A percentile compares a stretch with the other conserved stretches of the same genome.
Evolutionary conservation across 35 echinoderm and acorn worm species (phyloP).

Genomic region (Heliocidaris tuberculata): DNA sequence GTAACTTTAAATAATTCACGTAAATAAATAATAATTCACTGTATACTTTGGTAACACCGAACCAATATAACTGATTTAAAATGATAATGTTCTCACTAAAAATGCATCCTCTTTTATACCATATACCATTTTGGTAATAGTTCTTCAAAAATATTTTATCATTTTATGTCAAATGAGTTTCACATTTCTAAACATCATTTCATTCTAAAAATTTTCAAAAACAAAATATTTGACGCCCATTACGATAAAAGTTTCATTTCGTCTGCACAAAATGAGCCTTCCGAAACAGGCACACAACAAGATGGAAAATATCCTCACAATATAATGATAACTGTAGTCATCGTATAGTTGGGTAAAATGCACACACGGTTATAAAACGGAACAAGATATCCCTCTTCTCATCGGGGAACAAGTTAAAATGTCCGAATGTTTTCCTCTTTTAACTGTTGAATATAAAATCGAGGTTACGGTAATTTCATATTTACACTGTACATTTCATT

Average conservation of each 20-base stretch:
- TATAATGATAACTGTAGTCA: background rate
- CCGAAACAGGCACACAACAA: background rate
- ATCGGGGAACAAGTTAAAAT: background rate
- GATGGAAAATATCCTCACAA: slow-evolving; percentile 1
- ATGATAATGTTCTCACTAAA: background rate
- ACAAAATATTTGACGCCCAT: background rate
- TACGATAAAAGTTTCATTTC: background rate
- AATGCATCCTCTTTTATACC: background rate
- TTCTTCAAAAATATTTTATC: background rate
- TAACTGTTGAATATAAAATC: background rate
- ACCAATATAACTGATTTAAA: slow-evolving; percentile 2
- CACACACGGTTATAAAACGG: slow-evolving; percentile 35
- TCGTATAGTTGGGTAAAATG: slow-evolving; percentile 26
- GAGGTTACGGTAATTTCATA: slow-evolving; percentile 12
- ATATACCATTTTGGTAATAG: background rate
- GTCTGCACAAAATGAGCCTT: background rate
- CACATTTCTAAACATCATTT: background rate
- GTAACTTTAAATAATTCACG: background rate
- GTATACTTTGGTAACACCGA: background rate
- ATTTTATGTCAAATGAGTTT: background rate
- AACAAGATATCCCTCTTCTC: background rate
- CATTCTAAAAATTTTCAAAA: background rate
- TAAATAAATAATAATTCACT: background rate
- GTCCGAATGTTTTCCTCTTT: background rate
- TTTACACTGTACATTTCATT: slow-evolving; percentile 3